Conservation (phyloP, 2,888 invertebrate genomes). For the Apodemia zela region DNA sequence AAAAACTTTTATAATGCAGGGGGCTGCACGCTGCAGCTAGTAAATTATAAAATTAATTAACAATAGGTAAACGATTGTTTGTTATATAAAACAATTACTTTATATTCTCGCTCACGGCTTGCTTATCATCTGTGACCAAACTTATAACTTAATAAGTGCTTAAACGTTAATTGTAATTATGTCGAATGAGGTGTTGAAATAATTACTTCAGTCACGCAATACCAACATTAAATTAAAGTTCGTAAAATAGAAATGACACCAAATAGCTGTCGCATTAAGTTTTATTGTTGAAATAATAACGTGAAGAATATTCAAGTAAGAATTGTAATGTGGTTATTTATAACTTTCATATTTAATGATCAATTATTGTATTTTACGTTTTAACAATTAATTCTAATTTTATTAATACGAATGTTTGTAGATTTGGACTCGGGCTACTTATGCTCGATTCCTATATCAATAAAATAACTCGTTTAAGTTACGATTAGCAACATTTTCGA, state of each 20-base stretch:
- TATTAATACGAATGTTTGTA: no score
- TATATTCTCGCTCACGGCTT: neutral
- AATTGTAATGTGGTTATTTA: neutral
- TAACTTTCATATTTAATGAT: no score
- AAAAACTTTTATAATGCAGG: no score
- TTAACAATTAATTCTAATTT: no score
- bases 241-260: slow-evolving; percentile 27
- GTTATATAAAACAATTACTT: neutral
- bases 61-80: neutral
- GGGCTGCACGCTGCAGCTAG: no score
- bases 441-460: no score
- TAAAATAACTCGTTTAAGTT: no score
- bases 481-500: no score
- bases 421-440: no score
- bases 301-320: neutral
- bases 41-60: no score
- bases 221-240: slow-evolving; percentile 26
- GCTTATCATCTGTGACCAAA: slow-evolving; percentile 19
- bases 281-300: neutral
- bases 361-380: no score
- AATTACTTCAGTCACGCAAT: slow-evolving; percentile 37
- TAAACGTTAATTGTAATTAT: slow-evolving; percentile 31
- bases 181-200: slow-evolving; percentile 36
- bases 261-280: neutral
- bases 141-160: slow-evolving; percentile 21